A percentile compares a stretch with the other conserved stretches of the same genome.
Evolutionary conservation across 2,888 invertebrate species (phyloP).

Genomic region (Steromphala cineraria): DNA sequence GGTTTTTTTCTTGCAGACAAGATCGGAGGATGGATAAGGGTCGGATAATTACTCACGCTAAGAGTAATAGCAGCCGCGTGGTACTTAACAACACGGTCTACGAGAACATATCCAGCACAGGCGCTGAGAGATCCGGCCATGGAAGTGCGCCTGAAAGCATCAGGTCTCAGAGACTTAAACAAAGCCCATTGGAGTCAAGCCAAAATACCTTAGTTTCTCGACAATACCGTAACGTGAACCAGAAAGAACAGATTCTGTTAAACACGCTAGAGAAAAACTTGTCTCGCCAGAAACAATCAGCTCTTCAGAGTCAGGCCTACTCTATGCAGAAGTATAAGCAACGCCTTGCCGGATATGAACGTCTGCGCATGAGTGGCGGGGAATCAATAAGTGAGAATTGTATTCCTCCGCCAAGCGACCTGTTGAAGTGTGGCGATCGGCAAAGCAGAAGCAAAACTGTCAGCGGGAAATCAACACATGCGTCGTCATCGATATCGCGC

Average conservation of each 20-base stretch:
- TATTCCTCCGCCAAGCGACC: background rate
- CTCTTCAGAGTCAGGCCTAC: conserved; percentile 2
- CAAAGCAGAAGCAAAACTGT: background rate
- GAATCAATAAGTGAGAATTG: conserved; percentile 9
- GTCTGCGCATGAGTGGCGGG: conserved; percentile 3
- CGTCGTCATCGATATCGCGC: background rate
- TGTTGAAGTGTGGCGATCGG: background rate
- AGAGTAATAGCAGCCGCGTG: conserved; percentile 9
- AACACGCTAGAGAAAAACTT: background rate
- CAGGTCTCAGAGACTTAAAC: background rate
- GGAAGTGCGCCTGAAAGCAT: background rate
- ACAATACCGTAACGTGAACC: background rate
- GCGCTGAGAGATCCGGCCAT: background rate
- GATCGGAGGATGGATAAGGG: background rate
- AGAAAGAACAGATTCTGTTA: background rate
- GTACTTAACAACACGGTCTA: conserved; percentile 11
- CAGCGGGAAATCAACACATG: background rate
- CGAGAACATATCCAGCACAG: background rate
- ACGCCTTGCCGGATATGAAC: conserved; percentile 14
- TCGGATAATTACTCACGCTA: background rate
- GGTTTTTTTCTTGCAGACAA: too few relatives aligned
- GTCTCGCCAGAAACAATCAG: background rate
- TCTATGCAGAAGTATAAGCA: conserved; percentile 10
- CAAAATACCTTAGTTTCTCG: background rate
- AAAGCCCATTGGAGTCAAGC: background rate